Evolutionary conservation across 2,113 vertebrate genomes (phyloP).

Genomic region (Pitta sordida): DNA sequence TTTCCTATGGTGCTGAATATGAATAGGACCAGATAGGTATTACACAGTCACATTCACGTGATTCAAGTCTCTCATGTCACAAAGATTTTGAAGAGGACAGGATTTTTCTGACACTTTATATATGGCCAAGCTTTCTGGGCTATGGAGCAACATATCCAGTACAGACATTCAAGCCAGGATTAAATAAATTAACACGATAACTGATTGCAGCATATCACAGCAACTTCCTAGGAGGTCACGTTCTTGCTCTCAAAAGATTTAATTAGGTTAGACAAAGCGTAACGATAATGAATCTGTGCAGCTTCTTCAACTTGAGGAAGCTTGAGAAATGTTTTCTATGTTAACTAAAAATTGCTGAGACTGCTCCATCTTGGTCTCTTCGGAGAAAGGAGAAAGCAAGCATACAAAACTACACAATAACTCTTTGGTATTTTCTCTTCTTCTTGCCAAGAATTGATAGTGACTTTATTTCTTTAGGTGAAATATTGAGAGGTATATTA

Average conservation of each 20-base stretch:
- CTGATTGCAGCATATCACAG: not conserved
- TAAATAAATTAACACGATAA: not conserved
- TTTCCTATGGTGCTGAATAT: not conserved
- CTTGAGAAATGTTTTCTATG: not conserved
- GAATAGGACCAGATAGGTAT: not conserved
- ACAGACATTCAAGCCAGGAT: not conserved
- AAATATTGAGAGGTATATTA: not conserved
- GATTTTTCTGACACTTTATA: not conserved
- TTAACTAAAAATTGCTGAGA: not conserved
- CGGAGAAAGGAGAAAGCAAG: not conserved
- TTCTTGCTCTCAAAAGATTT: not conserved
- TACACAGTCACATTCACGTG: fast-evolving
- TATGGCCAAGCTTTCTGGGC: not conserved
- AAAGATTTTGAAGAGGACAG: not conserved
- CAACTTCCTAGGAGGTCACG: not conserved
- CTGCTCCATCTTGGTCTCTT: not conserved
- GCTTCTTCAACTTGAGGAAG: not conserved
- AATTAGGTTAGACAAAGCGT: not conserved
- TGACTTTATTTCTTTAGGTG: not conserved
- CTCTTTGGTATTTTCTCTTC: not conserved
- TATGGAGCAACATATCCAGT: not conserved
- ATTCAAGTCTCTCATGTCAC: not conserved
- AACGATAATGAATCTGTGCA: not conserved
- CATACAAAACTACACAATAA: not conserved
- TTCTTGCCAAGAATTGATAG: not conserved